Evolutionary conservation across 1,140 invertebrate genomes (phyloP).

Genomic region (Lethrus apterus): DNA sequence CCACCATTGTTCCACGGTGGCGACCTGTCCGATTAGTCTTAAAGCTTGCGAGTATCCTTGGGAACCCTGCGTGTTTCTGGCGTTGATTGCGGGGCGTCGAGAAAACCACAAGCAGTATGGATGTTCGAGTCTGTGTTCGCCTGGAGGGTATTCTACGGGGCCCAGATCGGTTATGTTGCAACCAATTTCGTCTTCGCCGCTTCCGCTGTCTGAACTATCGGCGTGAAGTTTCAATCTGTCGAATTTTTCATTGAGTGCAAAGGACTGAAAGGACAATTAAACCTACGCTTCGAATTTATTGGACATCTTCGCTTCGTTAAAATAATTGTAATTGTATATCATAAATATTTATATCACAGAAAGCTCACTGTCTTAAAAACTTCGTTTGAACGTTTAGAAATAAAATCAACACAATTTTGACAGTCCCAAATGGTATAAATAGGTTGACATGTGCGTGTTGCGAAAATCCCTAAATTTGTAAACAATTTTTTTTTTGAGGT

Average conservation of each 20-base stretch:
- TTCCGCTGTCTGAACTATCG: constrained; percentile 43
- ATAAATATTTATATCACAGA: constrained; percentile 19
- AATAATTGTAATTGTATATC: constrained; percentile 8
- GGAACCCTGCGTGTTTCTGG: constrained; percentile 28
- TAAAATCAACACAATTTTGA: constrained; percentile 6
- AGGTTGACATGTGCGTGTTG: constrained; percentile 7
- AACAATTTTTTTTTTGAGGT: constrained; percentile 6
- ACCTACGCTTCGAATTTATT: constrained; percentile 61
- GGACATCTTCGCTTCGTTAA: constrained; percentile 44
- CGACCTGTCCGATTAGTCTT: constrained; percentile 76
- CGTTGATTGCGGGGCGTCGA: constrained; percentile 47
- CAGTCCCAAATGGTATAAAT: constrained; percentile 1
- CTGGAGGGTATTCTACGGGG: constrained; percentile 59
- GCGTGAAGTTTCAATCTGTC: constrained; percentile 49
- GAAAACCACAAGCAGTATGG: constrained; percentile 88
- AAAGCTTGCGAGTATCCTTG: constrained; percentile 53
- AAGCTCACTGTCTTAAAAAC: constrained; percentile 9
- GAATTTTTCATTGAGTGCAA: constrained; percentile 19
- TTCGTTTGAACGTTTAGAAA: constrained; percentile 5
- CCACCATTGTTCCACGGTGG: constrained; percentile 96
- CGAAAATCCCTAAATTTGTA: constrained; percentile 5
- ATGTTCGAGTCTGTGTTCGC: constrained; percentile 83
- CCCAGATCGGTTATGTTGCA: constrained; percentile 36
- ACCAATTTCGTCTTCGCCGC: constrained; percentile 48
- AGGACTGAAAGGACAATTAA: constrained; percentile 3